phyloP scores from a whole-genome alignment of 2,888 invertebrate species.

The Calliopum simillimum region DNA sequence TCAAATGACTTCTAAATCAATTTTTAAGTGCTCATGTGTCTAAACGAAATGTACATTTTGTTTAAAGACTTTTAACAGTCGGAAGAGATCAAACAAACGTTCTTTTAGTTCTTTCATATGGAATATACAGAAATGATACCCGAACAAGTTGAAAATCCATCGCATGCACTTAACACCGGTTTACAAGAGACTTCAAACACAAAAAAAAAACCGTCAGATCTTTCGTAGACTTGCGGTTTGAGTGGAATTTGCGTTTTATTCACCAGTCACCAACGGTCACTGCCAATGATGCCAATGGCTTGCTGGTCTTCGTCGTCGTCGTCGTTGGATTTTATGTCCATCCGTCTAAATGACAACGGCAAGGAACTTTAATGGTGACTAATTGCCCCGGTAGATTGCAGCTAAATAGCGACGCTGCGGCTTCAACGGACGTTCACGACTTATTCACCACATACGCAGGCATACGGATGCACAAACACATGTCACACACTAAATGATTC shows the following conservation, averaged over 20 bases:
- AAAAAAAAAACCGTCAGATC: conserved; percentile 1
- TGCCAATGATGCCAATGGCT: background rate
- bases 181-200: background rate
- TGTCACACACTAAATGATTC: too few relatives aligned
- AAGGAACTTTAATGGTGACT: conserved; percentile 28
- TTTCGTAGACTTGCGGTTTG: background rate
- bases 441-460: background rate
- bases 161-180: conserved; percentile 15
- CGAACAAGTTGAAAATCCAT: background rate
- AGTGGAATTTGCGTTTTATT: background rate
- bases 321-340: conserved; percentile 12
- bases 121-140: background rate
- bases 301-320: background rate
- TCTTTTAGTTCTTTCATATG: too few relatives aligned
- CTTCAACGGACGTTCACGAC: background rate
- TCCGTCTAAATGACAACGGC: conserved; percentile 11
- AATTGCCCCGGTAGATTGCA: conserved; percentile 24
- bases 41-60: background rate
- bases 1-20: background rate
- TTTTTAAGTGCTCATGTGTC: background rate
- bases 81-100: conserved; percentile 5
- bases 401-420: conserved; percentile 15
- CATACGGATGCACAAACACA: conserved; percentile 2
- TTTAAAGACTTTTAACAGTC: conserved; percentile 6
- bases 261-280: background rate